A percentile compares a stretch with the other conserved stretches of the same genome.
These are phyloP conservation scores for Enteromius paludinosus DNA, from an alignment of 2,797 vertebrate species.

Conservation along the genomic window DNA sequence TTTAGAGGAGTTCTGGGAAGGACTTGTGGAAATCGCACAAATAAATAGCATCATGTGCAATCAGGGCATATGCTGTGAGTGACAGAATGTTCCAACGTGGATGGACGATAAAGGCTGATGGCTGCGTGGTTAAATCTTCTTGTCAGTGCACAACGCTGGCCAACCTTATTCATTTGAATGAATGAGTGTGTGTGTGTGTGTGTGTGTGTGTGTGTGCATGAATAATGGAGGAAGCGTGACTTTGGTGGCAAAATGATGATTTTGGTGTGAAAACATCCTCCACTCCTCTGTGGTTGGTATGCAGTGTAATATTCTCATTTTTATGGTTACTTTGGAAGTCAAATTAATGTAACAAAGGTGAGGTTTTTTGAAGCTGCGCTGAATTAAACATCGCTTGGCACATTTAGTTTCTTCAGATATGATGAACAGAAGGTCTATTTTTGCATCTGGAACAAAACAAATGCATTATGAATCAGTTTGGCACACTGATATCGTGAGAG, in stretches of 20 bases:
- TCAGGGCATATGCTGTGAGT: conserved; percentile 30
- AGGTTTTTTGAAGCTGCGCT: conserved; percentile 10
- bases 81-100: conserved; percentile 34
- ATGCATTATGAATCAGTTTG: conserved; percentile 51
- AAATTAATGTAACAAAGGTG: conserved; percentile 3
- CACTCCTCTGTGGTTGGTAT: background rate
- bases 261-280: conserved; percentile 13
- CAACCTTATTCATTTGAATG: conserved; percentile 14
- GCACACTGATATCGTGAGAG: conserved; percentile 26
- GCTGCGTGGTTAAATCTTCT: conserved; percentile 23
- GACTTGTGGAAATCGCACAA: conserved; percentile 48
- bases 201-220: conserved; percentile 20
- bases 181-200: no score
- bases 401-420: conserved; percentile 22
- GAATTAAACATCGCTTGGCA: conserved; percentile 41
- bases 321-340: conserved; percentile 23
- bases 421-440: conserved; percentile 40
- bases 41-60: conserved; percentile 43
- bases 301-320: background rate
- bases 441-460: conserved; percentile 50
- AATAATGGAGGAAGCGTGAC: conserved; percentile 41
- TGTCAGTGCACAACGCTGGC: conserved; percentile 25
- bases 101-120: conserved; percentile 34
- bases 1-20: conserved; percentile 41
- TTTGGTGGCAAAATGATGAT: conserved; percentile 30